These are phyloP conservation scores for Papilio gigon DNA, from an alignment of 2,888 invertebrate genomes.

Conservation along the genomic window DNA sequence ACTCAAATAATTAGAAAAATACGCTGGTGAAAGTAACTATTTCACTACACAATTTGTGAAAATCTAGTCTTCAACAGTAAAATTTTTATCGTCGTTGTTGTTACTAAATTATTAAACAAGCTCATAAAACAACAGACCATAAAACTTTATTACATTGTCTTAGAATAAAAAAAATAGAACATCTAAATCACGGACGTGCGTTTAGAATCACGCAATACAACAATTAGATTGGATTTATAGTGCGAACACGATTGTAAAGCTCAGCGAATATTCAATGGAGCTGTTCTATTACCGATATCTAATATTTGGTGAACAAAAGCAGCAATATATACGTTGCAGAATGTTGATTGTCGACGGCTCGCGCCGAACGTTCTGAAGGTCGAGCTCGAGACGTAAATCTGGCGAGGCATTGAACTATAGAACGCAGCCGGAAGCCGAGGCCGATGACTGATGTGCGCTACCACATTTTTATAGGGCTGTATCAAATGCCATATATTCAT, in stretches of 20 bases:
- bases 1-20: background rate
- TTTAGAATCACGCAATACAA: constrained; percentile 15
- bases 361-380: constrained; percentile 64
- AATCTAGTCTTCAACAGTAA: background rate
- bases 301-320: constrained; percentile 23
- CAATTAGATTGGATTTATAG: background rate
- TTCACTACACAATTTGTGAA: background rate
- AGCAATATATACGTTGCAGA: constrained; percentile 23
- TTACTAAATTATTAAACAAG: constrained; percentile 27
- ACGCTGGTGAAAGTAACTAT: background rate
- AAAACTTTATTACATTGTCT: constrained; percentile 18
- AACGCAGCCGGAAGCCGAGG: constrained; percentile 72
- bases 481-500: constrained; percentile 26
- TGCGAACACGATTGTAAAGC: constrained; percentile 24
- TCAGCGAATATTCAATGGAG: constrained; percentile 4
- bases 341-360: constrained; percentile 38
- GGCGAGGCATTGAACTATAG: constrained; percentile 74
- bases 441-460: constrained; percentile 72
- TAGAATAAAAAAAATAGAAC: constrained; percentile 26
- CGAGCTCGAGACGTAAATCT: constrained; percentile 58
- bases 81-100: background rate
- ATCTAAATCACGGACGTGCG: constrained; percentile 12
- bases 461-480: constrained; percentile 57
- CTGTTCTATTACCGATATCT: background rate
- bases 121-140: constrained; percentile 28